phyloP scores from a whole-genome alignment of 2,113 vertebrate species.

The Dipodomys ordii region DNA sequence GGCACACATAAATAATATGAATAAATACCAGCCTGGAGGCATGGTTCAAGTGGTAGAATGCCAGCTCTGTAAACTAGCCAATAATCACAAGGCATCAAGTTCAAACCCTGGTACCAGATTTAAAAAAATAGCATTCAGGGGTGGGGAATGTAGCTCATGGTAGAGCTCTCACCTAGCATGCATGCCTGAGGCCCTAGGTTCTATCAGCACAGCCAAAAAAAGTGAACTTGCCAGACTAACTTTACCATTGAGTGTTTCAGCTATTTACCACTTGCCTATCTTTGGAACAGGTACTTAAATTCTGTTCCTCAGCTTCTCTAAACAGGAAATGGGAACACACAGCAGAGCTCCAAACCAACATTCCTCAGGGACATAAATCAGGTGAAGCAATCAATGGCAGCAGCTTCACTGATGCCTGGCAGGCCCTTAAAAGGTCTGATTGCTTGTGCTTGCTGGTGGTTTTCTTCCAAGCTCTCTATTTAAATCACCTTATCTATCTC shows the following conservation, averaged over 20 bases:
- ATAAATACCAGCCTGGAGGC: no score
- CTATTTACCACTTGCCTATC: background rate
- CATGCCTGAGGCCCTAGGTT: background rate
- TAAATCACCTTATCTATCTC: background rate
- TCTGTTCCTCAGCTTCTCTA: slow-evolving; percentile 17
- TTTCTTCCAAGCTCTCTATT: background rate
- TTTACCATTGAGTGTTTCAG: background rate
- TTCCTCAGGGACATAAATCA: background rate
- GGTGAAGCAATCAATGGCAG: background rate
- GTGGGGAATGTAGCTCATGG: background rate
- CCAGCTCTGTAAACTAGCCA: no score
- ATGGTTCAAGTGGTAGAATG: no score
- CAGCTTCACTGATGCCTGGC: background rate
- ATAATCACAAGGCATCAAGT: no score
- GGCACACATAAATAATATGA: no score
- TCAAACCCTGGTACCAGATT: no score
- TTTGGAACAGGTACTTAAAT: background rate
- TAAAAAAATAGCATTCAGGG: background rate
- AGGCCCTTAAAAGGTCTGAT: background rate
- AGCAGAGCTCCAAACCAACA: background rate
- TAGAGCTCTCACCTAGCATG: background rate
- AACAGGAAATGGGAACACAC: background rate
- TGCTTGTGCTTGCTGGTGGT: background rate
- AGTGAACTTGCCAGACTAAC: background rate
- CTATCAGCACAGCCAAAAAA: background rate